phyloP scores from a whole-genome alignment of 2,113 vertebrate species.

The Chionis minor region DNA sequence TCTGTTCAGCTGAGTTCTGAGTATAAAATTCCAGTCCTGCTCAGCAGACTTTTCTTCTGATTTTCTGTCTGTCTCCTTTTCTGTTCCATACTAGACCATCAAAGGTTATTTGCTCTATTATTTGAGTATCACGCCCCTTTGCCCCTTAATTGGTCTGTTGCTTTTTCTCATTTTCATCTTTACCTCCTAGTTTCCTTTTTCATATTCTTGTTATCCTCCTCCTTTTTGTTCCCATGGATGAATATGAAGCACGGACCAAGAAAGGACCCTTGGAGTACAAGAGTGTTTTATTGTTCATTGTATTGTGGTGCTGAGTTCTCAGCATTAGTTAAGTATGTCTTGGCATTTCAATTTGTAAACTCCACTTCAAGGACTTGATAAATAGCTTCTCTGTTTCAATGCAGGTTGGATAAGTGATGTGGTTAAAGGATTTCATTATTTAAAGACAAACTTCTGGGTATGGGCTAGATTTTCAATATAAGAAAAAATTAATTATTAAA shows the following conservation, averaged over 20 bases:
- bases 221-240: not conserved
- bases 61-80: not conserved
- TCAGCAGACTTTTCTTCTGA: not conserved
- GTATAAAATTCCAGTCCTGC: not conserved
- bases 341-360: slow-evolving; percentile 26
- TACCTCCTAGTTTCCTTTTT: not conserved
- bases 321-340: not conserved
- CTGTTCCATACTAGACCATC: not conserved
- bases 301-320: not conserved
- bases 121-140: not conserved
- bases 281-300: not conserved
- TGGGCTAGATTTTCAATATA: not conserved
- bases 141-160: not conserved
- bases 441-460: not conserved
- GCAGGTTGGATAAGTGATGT: not conserved
- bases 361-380: not conserved
- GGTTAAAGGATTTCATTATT: not conserved
- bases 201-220: not conserved
- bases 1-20: not conserved
- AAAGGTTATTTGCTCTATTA: not conserved
- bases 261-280: not conserved
- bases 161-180: not conserved
- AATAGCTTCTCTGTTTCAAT: not conserved
- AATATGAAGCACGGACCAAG: not conserved
- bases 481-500: not conserved